phyloP scores from a whole-genome alignment of 1,140 invertebrate species.

The Holcopasites calliopsidis region DNA sequence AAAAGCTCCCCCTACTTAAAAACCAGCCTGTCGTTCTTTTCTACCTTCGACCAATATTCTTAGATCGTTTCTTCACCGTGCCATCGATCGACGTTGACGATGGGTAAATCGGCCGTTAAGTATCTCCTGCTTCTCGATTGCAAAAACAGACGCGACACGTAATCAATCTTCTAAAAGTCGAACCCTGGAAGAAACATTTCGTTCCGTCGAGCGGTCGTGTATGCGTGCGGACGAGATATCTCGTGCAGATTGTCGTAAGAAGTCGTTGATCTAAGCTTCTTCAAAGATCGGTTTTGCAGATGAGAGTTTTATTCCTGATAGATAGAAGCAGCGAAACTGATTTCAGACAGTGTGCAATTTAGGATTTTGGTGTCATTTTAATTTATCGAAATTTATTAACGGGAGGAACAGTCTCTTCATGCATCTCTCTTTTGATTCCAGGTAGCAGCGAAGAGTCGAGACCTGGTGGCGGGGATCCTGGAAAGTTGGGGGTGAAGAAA shows the following conservation, averaged over 20 bases:
- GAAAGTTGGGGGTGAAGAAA: conserved; percentile 82
- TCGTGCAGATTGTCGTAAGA: conserved; percentile 42
- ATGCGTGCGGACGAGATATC: conserved; percentile 7
- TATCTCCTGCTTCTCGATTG: conserved; percentile 42
- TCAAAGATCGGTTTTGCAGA: too few species aligned
- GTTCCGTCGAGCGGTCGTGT: conserved; percentile 27
- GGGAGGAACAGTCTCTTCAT: background rate
- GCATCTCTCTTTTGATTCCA: conserved; percentile 63
- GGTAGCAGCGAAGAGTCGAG: conserved; percentile 78
- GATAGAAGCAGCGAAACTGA: conserved; percentile 6
- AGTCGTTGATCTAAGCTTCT: conserved; percentile 44
- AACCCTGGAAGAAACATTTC: conserved; percentile 50
- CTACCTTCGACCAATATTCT: background rate
- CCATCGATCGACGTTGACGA: conserved; percentile 62
- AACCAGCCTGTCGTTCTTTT: background rate
- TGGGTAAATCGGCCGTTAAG: conserved; percentile 69
- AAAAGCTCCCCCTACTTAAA: background rate
- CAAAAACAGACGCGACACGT: conserved; percentile 57
- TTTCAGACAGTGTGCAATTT: conserved; percentile 1
- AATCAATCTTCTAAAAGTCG: conserved; percentile 73
- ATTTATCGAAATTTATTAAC: conserved; percentile 32
- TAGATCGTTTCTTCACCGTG: conserved; percentile 25
- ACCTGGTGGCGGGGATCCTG: conserved; percentile 74
- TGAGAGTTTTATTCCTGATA: conserved; percentile 27
- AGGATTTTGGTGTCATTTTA: conserved; percentile 2